Evolutionary conservation across 2,797 vertebrate genomes (phyloP).

Genomic region (Crenuchus spilurus): DNA sequence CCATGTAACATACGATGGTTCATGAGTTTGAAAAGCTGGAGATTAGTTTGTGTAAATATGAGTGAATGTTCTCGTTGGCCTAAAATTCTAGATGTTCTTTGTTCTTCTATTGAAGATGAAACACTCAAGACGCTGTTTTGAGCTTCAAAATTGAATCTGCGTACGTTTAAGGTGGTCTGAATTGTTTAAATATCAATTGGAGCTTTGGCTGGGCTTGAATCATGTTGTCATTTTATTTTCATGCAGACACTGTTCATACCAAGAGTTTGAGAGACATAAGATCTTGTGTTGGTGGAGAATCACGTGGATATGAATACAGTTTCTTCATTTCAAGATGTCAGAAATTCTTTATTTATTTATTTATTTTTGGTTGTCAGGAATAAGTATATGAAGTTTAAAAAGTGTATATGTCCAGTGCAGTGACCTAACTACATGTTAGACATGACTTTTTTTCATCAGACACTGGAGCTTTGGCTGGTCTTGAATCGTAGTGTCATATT

Average conservation of each 20-base stretch:
- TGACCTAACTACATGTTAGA: constrained; percentile 7
- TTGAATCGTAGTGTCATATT: constrained; percentile 9
- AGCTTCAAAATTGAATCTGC: neutral
- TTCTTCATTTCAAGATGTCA: too few species aligned
- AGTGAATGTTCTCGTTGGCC: neutral
- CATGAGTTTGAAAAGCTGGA: too few species aligned
- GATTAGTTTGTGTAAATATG: too few species aligned
- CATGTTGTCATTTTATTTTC: too few species aligned
- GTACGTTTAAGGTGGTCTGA: neutral
- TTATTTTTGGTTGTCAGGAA: too few species aligned
- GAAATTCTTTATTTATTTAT: too few species aligned
- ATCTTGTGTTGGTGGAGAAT: too few species aligned
- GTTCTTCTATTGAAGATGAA: neutral
- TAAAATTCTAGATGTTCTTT: neutral
- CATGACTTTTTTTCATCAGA: neutral
- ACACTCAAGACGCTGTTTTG: neutral
- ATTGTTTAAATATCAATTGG: neutral
- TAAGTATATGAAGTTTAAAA: too few species aligned
- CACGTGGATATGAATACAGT: too few species aligned
- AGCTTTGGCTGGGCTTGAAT: neutral
- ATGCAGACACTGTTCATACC: too few species aligned
- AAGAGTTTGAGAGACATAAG: too few species aligned
- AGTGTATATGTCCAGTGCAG: neutral
- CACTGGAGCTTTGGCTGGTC: neutral
- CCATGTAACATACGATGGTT: neutral